phyloP scores from a whole-genome alignment of 2,797 vertebrate genomes.

The Gymnoscopelus microlampas region DNA sequence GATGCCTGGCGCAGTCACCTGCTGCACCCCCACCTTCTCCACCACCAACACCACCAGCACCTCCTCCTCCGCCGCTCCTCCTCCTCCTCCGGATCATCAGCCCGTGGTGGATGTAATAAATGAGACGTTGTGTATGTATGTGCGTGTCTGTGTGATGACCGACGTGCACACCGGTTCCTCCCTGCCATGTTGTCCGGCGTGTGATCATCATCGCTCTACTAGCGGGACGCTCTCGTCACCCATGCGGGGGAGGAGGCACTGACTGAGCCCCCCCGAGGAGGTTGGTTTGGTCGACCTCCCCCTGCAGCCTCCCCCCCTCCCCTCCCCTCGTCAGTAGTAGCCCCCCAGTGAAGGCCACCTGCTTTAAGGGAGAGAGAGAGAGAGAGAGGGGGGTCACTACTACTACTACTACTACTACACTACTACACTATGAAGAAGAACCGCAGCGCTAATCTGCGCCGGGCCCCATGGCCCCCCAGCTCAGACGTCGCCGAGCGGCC shows the following conservation, averaged over 20 bases:
- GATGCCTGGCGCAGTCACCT: slow-evolving; percentile 92
- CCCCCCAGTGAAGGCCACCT: slow-evolving; percentile 67
- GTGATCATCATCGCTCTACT: slow-evolving; percentile 73
- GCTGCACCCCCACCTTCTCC: slow-evolving; percentile 35
- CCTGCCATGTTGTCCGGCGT: slow-evolving; percentile 81
- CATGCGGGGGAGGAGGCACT: slow-evolving; percentile 80
- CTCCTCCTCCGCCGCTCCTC: slow-evolving; percentile 71
- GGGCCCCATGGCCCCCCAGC: slow-evolving; percentile 94
- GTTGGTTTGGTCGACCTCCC: slow-evolving; percentile 77
- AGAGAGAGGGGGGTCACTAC: too few relatives aligned
- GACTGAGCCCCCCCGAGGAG: slow-evolving; percentile 83
- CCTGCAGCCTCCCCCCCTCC: slow-evolving; percentile 56
- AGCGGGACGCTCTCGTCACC: slow-evolving; percentile 80
- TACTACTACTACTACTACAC: too few relatives aligned
- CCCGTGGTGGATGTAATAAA: slow-evolving; percentile 73
- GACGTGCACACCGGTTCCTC: slow-evolving; percentile 78
- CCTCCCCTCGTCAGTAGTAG: slow-evolving; percentile 32
- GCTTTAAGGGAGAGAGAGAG: slow-evolving; percentile 35
- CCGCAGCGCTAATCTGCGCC: slow-evolving; percentile 92
- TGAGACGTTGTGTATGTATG: slow-evolving; percentile 75
- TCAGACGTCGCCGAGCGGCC: slow-evolving; percentile 92
- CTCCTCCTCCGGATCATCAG: slow-evolving; percentile 48
- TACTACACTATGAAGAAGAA: slow-evolving; percentile 94
- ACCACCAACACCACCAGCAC: slow-evolving; percentile 41
- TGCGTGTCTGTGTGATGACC: slow-evolving; percentile 20